Conservation (phyloP, 2,797 vertebrate species). For the Orestias chungarensis region DNA sequence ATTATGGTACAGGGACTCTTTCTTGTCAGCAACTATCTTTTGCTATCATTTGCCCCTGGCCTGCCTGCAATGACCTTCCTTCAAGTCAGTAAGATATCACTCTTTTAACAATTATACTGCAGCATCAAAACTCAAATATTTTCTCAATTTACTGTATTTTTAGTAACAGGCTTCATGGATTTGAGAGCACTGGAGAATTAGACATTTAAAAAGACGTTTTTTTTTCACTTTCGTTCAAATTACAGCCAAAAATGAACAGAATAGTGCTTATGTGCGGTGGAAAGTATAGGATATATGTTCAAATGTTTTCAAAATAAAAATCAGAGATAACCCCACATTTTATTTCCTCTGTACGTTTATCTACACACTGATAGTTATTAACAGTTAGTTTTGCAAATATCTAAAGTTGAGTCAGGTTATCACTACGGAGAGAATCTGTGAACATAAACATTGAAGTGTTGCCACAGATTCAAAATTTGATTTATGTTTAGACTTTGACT, state of each 20-base stretch:
- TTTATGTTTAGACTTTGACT: neutral
- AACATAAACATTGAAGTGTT: no score
- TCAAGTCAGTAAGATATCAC: slow-evolving; percentile 59
- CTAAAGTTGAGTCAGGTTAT: neutral
- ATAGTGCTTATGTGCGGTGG: neutral
- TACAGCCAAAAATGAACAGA: no score
- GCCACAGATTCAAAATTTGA: no score
- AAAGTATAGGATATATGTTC: no score
- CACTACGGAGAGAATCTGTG: no score
- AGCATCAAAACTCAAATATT: neutral
- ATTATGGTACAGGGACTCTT: slow-evolving; percentile 76
- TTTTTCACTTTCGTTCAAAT: no score
- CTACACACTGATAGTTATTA: neutral
- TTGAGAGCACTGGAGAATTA: neutral
- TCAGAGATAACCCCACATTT: no score
- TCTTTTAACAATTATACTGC: neutral
- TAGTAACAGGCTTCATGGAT: neutral
- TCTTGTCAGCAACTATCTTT: slow-evolving; percentile 72
- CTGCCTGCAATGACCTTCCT: slow-evolving; percentile 73
- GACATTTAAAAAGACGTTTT: no score
- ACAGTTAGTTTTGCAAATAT: neutral
- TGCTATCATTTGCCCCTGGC: slow-evolving; percentile 75
- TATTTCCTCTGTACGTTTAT: neutral
- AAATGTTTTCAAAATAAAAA: no score
- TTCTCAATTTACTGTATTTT: neutral